Base-by-base conservation (phyloP, 1,140 invertebrate species). In the Tribolium castaneum region DNA sequence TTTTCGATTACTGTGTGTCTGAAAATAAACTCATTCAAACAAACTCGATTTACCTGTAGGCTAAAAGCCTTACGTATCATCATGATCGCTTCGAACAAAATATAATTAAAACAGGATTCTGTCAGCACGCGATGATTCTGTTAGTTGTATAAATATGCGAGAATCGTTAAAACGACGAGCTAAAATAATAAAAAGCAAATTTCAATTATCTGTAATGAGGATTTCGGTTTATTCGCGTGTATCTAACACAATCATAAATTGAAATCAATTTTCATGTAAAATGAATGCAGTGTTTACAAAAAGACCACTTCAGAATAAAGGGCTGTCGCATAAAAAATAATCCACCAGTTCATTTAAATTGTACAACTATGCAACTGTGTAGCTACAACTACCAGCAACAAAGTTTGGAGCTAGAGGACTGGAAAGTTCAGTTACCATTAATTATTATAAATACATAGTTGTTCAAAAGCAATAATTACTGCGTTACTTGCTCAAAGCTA, bases 81-180 rank as follows among this genome's bases (percentile, higher is more conserved):
- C 22, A 25, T 59, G 2, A 59, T 19, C 54, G 54, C 54, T 6
- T 6, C 54, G 19, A 30, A 59, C 19, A 22, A 22, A 59, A 59
- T 30, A 59, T 59, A 59, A 59, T 59, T 30, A 59, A 59, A 59
- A 14, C 19, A 59, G 54, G 54, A n/a, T 22, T 59, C 19, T 30
- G 54, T 45, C 2, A 59, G 19, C 25, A 59, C 19, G 10, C 10
- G 9, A 10, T 10, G 54, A 30, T 25, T 59, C 54, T 19, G 19
- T 59, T 59, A 59, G 54, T 59, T 59, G 19, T 59, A 59, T 59
- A 59, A 35, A 66, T 66, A 66, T 66, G 59, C 25, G 9, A n/a
- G 13, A 66, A 66, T 66, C 12, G 10, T 66, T 66, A 66, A 34
- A 66, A n/a, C 30, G 30, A n/a, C 59, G 2, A 30, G 6, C 30